Conservation (phyloP, 2,113 vertebrate genomes). For the Reinhardtius hippoglossoides region DNA sequence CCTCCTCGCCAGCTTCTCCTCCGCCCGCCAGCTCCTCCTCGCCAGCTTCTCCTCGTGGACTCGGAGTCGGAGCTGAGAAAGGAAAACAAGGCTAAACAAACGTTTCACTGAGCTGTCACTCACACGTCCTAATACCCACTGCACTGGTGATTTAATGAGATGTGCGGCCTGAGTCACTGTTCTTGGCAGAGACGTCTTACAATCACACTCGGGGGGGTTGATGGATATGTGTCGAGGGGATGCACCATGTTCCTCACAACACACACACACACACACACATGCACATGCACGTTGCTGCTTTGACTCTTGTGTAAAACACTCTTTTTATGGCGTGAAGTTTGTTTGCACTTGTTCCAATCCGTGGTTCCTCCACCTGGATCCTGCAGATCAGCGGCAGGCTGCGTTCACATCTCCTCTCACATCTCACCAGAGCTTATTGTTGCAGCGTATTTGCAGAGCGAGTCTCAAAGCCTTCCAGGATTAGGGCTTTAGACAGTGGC, state of each 20-base stretch:
- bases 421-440: slow-evolving; percentile 22
- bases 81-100: slow-evolving; percentile 64
- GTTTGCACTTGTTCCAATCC: background rate
- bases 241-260: slow-evolving; percentile 38
- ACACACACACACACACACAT: slow-evolving; percentile 35
- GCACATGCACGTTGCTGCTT: background rate
- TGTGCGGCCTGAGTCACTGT: background rate
- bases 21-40: no score
- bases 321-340: background rate
- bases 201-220: slow-evolving; percentile 64
- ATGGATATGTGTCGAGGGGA: slow-evolving; percentile 64
- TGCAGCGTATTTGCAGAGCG: slow-evolving; percentile 33
- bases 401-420: slow-evolving; percentile 13
- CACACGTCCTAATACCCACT: slow-evolving; percentile 66
- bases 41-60: background rate
- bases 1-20: background rate
- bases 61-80: slow-evolving; percentile 22
- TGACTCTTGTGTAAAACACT: background rate
- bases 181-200: slow-evolving; percentile 57
- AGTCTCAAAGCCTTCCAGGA: slow-evolving; percentile 56
- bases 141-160: slow-evolving; percentile 66
- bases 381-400: background rate
- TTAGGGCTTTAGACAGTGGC: slow-evolving; percentile 53
- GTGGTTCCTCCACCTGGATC: slow-evolving; percentile 13
- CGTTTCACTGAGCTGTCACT: slow-evolving; percentile 70